Percentiles rank a stretch among this genome's conserved stretches.
These are phyloP conservation scores for Cryptotis parvus DNA, from an alignment of 2,113 vertebrate species.

Conservation along the genomic window DNA sequence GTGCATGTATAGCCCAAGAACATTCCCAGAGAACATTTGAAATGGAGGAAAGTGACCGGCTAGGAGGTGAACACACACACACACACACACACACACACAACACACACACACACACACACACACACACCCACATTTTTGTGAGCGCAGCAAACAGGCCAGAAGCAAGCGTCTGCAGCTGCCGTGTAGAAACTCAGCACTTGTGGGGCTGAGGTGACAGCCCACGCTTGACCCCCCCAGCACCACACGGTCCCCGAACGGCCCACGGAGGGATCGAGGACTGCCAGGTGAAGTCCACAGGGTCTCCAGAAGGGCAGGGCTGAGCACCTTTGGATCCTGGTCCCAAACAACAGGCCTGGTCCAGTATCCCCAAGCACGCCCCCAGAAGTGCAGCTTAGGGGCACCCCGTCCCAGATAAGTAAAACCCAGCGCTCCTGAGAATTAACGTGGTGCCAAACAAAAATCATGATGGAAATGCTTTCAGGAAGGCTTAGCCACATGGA, in stretches of 20 bases:
- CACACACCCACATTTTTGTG: background rate
- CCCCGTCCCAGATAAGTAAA: too few species aligned
- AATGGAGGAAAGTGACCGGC: background rate
- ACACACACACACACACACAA: background rate
- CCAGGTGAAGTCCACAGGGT: too few species aligned
- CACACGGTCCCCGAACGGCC: too few species aligned
- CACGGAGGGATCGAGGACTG: too few species aligned
- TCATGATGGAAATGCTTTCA: background rate
- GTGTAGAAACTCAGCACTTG: too few species aligned
- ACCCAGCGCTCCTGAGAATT: background rate
- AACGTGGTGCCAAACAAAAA: background rate
- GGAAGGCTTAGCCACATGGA: background rate
- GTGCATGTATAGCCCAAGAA: background rate
- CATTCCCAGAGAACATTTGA: background rate
- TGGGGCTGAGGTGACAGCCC: too few species aligned
- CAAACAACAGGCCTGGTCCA: too few species aligned
- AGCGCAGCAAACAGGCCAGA: conserved; percentile 19
- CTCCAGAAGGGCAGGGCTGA: too few species aligned
- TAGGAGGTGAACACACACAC: background rate
- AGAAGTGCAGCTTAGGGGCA: too few species aligned
- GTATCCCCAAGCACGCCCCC: too few species aligned
- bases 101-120: background rate
- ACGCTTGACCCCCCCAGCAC: too few species aligned
- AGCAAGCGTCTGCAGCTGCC: background rate
- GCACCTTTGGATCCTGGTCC: too few species aligned